phyloP scores from a whole-genome alignment of 1,140 invertebrate species.

The Littorina saxatilis region DNA sequence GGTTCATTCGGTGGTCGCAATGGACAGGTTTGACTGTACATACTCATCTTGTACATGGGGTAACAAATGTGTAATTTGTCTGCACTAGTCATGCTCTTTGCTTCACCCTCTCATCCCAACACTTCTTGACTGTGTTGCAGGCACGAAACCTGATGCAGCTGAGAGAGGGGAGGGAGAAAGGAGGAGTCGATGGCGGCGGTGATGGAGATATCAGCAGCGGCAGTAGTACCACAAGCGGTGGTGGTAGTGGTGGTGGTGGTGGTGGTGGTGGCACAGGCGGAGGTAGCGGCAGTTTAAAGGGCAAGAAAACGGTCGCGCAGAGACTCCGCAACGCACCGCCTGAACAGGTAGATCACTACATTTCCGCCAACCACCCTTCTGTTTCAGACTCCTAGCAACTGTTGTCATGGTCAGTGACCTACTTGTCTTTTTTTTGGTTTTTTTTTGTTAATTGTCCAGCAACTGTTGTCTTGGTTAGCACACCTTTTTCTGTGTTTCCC shows the following conservation, averaged over 20 bases:
- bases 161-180: slow-evolving; percentile 50
- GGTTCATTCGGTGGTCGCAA: too few species aligned
- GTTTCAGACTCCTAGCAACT: slow-evolving; percentile 37
- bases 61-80: too few species aligned
- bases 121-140: too few species aligned
- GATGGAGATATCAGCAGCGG: background rate
- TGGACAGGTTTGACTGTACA: too few species aligned
- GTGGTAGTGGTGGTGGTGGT: background rate
- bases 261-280: slow-evolving; percentile 21
- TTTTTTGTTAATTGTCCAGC: background rate
- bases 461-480: background rate
- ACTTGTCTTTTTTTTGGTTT: background rate
- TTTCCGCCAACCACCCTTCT: slow-evolving; percentile 47
- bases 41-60: too few species aligned
- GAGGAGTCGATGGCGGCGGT: slow-evolving; percentile 37
- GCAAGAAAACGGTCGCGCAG: slow-evolving; percentile 48
- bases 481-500: background rate
- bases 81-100: too few species aligned
- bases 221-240: background rate
- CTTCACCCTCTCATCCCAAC: too few species aligned
- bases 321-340: slow-evolving; percentile 43
- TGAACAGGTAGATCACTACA: slow-evolving; percentile 53
- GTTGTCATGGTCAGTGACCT: background rate
- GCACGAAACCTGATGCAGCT: slow-evolving; percentile 64
- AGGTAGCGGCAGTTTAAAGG: background rate